phyloP scores from a whole-genome alignment of 2,797 vertebrate species.

The Sebastes miniatus region DNA sequence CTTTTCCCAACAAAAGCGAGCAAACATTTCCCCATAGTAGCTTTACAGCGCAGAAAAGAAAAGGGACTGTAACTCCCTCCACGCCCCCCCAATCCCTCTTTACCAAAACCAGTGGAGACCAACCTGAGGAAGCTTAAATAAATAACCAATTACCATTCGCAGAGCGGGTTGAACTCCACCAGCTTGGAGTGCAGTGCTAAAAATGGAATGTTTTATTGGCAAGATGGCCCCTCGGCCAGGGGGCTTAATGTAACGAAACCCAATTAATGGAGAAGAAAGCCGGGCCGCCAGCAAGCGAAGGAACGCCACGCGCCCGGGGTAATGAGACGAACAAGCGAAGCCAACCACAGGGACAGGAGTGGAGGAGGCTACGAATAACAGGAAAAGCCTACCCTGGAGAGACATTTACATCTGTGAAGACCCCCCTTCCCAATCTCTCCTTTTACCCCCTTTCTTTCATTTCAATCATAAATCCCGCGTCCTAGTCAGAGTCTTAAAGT shows the following conservation, averaged over 20 bases:
- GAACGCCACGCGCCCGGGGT: conserved; percentile 77
- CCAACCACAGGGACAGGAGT: conserved; percentile 77
- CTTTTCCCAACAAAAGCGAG: conserved; percentile 73
- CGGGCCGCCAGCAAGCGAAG: conserved; percentile 70
- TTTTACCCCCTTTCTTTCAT: conserved; percentile 24
- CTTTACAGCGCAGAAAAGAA: conserved; percentile 45
- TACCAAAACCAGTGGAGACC: conserved; percentile 66
- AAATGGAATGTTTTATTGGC: conserved; percentile 82
- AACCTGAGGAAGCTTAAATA: conserved; percentile 82
- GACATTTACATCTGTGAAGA: conserved; percentile 74
- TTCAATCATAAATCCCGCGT: conserved; percentile 50
- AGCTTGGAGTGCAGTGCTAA: conserved; percentile 72
- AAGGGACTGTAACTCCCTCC: conserved; percentile 14
- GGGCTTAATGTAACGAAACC: conserved; percentile 88
- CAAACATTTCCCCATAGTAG: conserved; percentile 60
- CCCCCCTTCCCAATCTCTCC: conserved; percentile 20
- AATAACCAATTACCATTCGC: conserved; percentile 81
- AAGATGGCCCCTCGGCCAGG: conserved; percentile 82
- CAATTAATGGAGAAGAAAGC: conserved; percentile 88
- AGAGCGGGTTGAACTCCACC: conserved; percentile 69
- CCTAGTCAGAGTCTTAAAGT: conserved; percentile 30
- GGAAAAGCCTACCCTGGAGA: conserved; percentile 82
- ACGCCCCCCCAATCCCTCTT: conserved; percentile 2
- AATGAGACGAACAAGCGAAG: conserved; percentile 76
- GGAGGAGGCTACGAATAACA: conserved; percentile 72